These are phyloP conservation scores for Sardinella longiceps DNA, from an alignment of 2,797 vertebrate genomes.

Conservation along the genomic window DNA sequence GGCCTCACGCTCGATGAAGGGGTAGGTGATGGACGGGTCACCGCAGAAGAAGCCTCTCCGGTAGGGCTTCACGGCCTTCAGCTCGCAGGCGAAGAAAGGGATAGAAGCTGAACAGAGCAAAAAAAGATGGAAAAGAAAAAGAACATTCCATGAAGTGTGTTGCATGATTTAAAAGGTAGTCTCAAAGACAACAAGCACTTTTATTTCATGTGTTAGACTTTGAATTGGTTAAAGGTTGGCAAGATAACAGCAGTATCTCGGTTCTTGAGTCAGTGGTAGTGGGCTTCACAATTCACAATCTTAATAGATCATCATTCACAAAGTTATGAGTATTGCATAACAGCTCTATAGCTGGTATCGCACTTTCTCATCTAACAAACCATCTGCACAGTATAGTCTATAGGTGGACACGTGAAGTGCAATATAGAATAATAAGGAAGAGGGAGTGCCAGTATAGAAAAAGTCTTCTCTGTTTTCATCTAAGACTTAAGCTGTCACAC, in stretches of 20 bases:
- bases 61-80: conserved; percentile 72
- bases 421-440: background rate
- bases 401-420: background rate
- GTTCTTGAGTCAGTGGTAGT: background rate
- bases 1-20: conserved; percentile 63
- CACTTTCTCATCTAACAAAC: background rate
- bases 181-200: background rate
- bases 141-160: background rate
- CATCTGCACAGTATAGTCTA: background rate
- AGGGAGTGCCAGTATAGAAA: background rate
- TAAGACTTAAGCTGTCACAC: background rate
- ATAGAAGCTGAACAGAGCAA: conserved; percentile 74
- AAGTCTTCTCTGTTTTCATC: background rate
- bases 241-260: background rate
- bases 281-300: background rate
- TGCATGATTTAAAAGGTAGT: background rate
- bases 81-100: conserved; percentile 80
- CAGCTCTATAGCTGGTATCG: background rate
- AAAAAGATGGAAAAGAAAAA: background rate
- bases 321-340: background rate
- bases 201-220: background rate
- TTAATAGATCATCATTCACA: background rate
- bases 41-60: conserved; percentile 80
- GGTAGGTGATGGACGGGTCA: conserved; percentile 78
- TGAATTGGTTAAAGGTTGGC: too few species aligned